Percentiles rank a stretch among this genome's conserved stretches.
phyloP scores from a whole-genome alignment of 2,113 vertebrate genomes.

The Tetrao urogallus region DNA sequence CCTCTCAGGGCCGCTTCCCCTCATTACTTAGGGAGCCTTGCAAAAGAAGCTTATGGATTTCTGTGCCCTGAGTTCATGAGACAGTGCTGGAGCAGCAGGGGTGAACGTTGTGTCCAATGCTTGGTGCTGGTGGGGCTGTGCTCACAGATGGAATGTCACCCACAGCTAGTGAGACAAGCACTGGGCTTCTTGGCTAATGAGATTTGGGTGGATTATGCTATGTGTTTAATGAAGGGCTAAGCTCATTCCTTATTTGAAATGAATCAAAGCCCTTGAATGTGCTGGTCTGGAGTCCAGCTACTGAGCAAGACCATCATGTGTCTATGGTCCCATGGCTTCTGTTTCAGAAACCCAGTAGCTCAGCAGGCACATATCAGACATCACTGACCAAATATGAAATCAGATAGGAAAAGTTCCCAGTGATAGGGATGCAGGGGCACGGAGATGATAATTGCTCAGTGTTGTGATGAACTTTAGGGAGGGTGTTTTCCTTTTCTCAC shows the following conservation, averaged over 20 bases:
- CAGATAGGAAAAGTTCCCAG: not conserved
- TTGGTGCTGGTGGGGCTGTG: not conserved
- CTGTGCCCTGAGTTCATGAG: fast-evolving
- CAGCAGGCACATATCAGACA: not conserved
- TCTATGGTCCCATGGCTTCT: not conserved
- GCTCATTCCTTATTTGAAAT: conserved; percentile 68
- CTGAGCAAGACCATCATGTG: not conserved
- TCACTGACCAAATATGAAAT: not conserved
- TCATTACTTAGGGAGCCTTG: not conserved
- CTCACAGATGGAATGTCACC: not conserved
- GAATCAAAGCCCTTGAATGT: conserved; percentile 53
- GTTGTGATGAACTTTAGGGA: fast-evolving
- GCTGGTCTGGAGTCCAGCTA: not conserved
- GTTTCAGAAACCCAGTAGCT: not conserved
- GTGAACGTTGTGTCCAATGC: not conserved
- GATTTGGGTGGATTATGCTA: conserved; percentile 67
- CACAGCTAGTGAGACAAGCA: not conserved
- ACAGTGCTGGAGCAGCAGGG: not conserved
- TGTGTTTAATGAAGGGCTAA: conserved; percentile 71
- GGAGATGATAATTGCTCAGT: not conserved
- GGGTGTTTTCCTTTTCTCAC: not conserved
- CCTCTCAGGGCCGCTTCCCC: fast-evolving
- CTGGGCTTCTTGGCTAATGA: conserved; percentile 34
- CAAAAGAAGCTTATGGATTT: not conserved
- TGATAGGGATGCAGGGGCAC: fast-evolving